Evolutionary conservation across 2,113 vertebrate species (phyloP).

Genomic region (Cololabis saira): DNA sequence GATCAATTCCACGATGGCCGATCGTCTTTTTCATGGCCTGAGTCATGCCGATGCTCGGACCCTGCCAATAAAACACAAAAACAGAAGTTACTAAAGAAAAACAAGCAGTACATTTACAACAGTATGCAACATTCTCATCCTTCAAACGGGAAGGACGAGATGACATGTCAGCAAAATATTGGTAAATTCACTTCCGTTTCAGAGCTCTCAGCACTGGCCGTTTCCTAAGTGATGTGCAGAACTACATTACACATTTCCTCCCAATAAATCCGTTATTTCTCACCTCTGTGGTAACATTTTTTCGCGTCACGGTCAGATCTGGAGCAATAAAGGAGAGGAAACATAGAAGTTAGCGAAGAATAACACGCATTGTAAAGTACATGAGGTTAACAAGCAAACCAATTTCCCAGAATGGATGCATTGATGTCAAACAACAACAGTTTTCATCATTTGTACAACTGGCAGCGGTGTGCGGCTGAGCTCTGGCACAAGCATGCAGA

Average conservation of each 20-base stretch:
- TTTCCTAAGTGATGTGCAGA: conserved; percentile 12
- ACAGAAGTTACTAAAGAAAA: conserved; percentile 29
- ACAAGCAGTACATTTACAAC: neutral
- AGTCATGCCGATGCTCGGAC: conserved; percentile 73
- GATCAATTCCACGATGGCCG: conserved; percentile 91
- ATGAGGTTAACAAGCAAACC: neutral
- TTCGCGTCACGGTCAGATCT: conserved; percentile 68
- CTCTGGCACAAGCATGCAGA: conserved; percentile 57
- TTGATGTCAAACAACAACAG: conserved; percentile 22
- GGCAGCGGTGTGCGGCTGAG: conserved; percentile 14
- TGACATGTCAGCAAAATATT: conserved; percentile 36
- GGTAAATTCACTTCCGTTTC: neutral
- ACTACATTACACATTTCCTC: conserved; percentile 11
- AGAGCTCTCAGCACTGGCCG: neutral
- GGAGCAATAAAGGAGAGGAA: conserved; percentile 1
- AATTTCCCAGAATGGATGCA: conserved; percentile 13
- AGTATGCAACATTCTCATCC: conserved; percentile 1
- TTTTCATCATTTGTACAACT: conserved; percentile 12
- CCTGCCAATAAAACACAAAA: conserved; percentile 72
- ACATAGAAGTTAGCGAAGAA: conserved; percentile 21
- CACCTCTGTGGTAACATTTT: conserved; percentile 73
- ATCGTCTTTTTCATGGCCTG: conserved; percentile 87
- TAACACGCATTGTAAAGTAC: neutral
- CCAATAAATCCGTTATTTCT: conserved; percentile 15
- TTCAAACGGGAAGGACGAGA: conserved; percentile 52